Percentiles rank a stretch among this genome's conserved stretches.
Conservation (phyloP, 2,888 invertebrate species). For the Hydrotaea diabolus region DNA sequence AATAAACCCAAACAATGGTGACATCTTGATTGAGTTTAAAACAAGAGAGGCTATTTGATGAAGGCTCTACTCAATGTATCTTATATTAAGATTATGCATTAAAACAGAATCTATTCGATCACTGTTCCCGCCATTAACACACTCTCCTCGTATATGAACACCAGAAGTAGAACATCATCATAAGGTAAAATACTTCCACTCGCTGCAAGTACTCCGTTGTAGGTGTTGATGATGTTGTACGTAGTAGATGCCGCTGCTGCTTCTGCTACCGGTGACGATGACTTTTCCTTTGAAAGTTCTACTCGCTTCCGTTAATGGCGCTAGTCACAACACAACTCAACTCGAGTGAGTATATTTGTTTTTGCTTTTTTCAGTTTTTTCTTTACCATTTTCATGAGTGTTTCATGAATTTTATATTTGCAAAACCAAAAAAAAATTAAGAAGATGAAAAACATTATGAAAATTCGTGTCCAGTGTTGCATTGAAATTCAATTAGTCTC, state of each 20-base stretch:
- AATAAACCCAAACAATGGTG: no score
- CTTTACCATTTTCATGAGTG: background rate
- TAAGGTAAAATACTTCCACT: no score
- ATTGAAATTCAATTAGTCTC: conserved; percentile 64
- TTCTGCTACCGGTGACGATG: background rate
- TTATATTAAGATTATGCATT: no score
- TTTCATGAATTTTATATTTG: conserved; percentile 34
- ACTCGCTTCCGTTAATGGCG: background rate
- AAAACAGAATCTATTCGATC: no score
- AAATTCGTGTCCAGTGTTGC: conserved; percentile 52
- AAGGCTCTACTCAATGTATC: no score
- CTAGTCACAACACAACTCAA: background rate
- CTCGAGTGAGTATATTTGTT: conserved; percentile 7
- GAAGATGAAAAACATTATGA: conserved; percentile 32
- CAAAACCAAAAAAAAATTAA: background rate
- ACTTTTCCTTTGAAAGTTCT: background rate
- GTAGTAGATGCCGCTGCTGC: background rate
- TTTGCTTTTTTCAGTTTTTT: background rate
- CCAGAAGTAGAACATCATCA: background rate
- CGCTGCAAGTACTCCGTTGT: background rate
- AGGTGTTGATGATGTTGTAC: conserved; percentile 1
- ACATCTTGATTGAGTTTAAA: no score
- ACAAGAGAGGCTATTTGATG: no score
- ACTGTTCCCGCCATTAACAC: background rate
- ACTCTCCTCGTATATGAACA: background rate